Base-by-base conservation (phyloP, 2,888 invertebrate genomes). In the Hirtodrosophila confusa region DNA sequence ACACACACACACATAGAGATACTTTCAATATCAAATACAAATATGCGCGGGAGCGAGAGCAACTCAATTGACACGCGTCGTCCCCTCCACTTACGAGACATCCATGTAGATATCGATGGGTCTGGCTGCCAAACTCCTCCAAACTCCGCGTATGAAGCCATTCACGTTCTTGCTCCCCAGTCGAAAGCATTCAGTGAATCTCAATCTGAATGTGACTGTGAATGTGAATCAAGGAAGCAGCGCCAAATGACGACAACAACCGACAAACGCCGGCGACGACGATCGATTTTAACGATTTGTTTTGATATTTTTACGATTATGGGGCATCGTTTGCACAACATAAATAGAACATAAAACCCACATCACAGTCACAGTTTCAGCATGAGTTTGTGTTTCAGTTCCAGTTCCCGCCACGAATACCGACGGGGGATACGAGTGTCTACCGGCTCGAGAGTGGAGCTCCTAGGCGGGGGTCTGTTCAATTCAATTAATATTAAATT, bases 231-330 rank as follows among this genome's bases (percentile, higher is more conserved):
- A 55, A 36, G 62, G 60, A 55, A 62, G 54, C 76, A 51, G 45
- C 50, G 33, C 50, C 54, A 41, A 62, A 40, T 64, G 67, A 54
- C 63, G 67, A 54, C 63, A 76, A 56, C 77, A 63, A 69, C 67
- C 72, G 75, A 31, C 31, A 31, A 31, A 31, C 31, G 31, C 31
- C 31, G 31, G 31, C 31, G 31, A 82, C 76, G 86, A 88, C 88
- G 90, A 89, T 90, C 90, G 89, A 91, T 90, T 91, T 91, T 90
- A 90, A 91, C 91, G 91, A 91, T 91, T 91, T 91, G 91, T 91
- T 91, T 89, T 92, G 91, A 91, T 91, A 90, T 90, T 90, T 91
- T 91, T 91, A 91, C 90, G 92, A 91, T 91, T 91, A 91, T 91
- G 89, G 69, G 86, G 90, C 88, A 80, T 90, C 90, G 90, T 91